Base-by-base conservation (phyloP, 2,797 vertebrate species). In the Spatula clypeata region DNA sequence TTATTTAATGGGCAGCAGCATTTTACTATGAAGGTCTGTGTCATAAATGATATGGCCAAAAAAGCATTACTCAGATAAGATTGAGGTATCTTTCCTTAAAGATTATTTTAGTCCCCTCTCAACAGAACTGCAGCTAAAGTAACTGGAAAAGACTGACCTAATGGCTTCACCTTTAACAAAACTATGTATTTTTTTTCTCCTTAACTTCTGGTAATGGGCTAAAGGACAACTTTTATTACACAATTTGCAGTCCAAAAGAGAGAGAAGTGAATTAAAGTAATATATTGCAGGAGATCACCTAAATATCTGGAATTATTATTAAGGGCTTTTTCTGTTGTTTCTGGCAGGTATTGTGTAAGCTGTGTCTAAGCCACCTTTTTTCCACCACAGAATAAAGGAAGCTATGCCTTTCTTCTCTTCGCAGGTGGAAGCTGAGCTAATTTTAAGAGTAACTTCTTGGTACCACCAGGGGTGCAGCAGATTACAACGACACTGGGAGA, bases 291-390 rank as follows among this genome's bases (percentile, higher is more conserved):
- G 88, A 90, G 13, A 95, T n/a, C 44, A 96, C 55, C 47, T 92
- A 96, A 97, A 91, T 94, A 86, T 74, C 97, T 81, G 49, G 76
- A 95, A 96, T 75, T 53, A 53, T 86, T 95, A 95, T 49, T 24
- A 93, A 93, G 95, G n/a, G 5, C 5, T 75, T 90, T 93, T 76
- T 51, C 79, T 87, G 69, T 95, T 96, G 69, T 93, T 96, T 94
- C 91, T 98, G 95, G 94, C 84, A 96, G 18, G 51, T 77, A 29
- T 87, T 77, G 72, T 93, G 83, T 45, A 93, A 96, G 81, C 17
- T 49, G 81, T 87, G 47, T 92, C 92, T 96, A 96, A 96, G 90
- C 24, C 53, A 96, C 73, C 96, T 96, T 94, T 77, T 95, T 97
- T 97, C 96, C 40, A 69, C 64, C 34, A 61, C n/a, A 88, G 88